Percentiles rank a stretch among this genome's conserved stretches.
Evolutionary conservation across 2,888 invertebrate species (phyloP).

Genomic region (Coronaproctus castanopsis): DNA sequence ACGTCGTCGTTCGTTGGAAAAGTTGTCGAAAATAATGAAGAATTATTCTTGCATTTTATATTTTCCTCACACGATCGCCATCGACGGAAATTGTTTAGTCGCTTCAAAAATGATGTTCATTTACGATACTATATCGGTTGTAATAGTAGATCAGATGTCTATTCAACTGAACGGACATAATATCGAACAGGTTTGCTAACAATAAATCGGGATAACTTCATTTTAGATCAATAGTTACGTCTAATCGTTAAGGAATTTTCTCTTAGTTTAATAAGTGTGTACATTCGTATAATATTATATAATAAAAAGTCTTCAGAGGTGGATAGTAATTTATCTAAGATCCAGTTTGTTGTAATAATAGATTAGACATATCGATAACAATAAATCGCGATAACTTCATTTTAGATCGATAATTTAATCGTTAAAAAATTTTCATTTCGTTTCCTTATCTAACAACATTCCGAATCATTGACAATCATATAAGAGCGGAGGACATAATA

Average conservation of each 20-base stretch:
- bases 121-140: conserved; percentile 31
- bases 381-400: background rate
- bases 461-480: too few species aligned
- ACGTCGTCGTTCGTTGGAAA: conserved; percentile 17
- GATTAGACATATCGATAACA: too few species aligned
- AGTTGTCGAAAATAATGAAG: conserved; percentile 17
- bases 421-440: background rate
- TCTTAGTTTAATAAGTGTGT: too few species aligned
- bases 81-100: conserved; percentile 16
- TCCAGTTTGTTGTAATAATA: too few species aligned
- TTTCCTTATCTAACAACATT: too few species aligned
- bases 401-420: background rate
- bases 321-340: too few species aligned
- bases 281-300: too few species aligned
- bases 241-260: background rate
- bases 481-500: too few species aligned
- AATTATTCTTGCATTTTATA: conserved; percentile 20
- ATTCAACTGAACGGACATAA: conserved; percentile 23
- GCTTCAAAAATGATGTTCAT: conserved; percentile 20
- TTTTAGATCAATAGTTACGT: background rate
- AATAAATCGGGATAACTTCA: background rate
- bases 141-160: conserved; percentile 31
- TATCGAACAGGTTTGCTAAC: conserved; percentile 17
- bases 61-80: conserved; percentile 20
- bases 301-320: too few species aligned